phyloP scores from a whole-genome alignment of 2,113 vertebrate species.

The Lasiurus cinereus region DNA sequence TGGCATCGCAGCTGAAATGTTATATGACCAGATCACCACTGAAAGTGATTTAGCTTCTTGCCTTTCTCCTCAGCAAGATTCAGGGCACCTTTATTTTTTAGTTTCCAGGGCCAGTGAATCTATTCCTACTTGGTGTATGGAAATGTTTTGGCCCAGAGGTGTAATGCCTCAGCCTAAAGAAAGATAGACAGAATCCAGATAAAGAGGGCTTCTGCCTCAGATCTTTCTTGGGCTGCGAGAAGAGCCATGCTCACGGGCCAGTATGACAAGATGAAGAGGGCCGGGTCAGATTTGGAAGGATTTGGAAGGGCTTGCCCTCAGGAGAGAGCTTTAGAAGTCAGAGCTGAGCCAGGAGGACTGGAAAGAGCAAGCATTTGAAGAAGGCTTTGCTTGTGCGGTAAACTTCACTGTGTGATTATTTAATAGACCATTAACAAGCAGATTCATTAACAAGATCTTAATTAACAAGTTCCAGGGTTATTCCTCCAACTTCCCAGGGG shows the following conservation, averaged over 20 bases:
- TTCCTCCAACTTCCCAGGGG: conserved; percentile 82
- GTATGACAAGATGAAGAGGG: neutral
- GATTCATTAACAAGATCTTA: conserved; percentile 80
- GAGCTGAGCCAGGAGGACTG: conserved; percentile 44
- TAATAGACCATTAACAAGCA: conserved; percentile 80
- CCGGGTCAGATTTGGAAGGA: neutral
- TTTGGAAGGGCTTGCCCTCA: conserved; percentile 17
- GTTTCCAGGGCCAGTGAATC: neutral
- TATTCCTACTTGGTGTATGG: neutral
- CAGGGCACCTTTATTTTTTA: neutral
- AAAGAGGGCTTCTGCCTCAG: neutral
- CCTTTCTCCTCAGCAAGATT: conserved; percentile 37
- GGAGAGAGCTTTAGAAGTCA: conserved; percentile 37
- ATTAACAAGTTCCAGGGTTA: conserved; percentile 67
- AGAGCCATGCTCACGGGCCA: neutral
- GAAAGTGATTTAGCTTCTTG: conserved; percentile 46
- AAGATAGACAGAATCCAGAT: neutral
- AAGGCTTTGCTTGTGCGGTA: conserved; percentile 74
- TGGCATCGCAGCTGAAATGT: neutral
- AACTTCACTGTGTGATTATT: conserved; percentile 82
- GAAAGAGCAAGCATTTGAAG: conserved; percentile 67
- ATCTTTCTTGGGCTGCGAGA: neutral
- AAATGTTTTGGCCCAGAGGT: conserved; percentile 11
- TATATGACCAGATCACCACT: neutral
- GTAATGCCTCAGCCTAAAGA: neutral